Conservation (phyloP, 2,797 vertebrate genomes). For the Leucoraja ocellata region DNA sequence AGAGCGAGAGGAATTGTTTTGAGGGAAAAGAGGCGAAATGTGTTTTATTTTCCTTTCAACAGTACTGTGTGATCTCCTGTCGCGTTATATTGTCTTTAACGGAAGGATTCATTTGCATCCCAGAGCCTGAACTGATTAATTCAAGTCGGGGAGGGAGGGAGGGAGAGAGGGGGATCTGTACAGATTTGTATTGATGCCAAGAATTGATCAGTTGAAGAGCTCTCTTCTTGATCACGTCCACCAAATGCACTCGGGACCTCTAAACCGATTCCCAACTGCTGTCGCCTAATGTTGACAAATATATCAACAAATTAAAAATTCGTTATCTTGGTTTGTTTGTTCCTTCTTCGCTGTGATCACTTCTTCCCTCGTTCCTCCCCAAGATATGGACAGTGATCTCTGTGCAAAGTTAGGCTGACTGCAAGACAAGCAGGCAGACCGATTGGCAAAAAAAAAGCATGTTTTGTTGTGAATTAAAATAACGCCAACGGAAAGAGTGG, state of each 20-base stretch:
- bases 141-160: neutral
- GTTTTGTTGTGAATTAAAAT: neutral
- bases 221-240: neutral
- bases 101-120: constrained; percentile 27
- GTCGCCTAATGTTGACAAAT: constrained; percentile 21
- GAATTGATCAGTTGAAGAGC: constrained; percentile 3
- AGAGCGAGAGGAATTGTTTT: neutral
- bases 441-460: no score
- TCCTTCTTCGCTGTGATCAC: no score
- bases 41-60: neutral
- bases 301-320: constrained; percentile 16
- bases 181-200: constrained; percentile 8
- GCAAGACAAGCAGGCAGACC: neutral
- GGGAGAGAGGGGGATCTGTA: neutral
- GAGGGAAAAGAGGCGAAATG: no score
- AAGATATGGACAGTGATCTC: neutral
- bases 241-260: neutral
- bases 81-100: constrained; percentile 12
- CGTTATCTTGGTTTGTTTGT: neutral
- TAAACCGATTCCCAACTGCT: neutral
- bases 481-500: neutral
- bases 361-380: neutral
- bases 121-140: constrained; percentile 16
- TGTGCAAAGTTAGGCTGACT: neutral
- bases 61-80: neutral